phyloP scores from a whole-genome alignment of 2,113 vertebrate genomes.

The Podarcis raffonei region DNA sequence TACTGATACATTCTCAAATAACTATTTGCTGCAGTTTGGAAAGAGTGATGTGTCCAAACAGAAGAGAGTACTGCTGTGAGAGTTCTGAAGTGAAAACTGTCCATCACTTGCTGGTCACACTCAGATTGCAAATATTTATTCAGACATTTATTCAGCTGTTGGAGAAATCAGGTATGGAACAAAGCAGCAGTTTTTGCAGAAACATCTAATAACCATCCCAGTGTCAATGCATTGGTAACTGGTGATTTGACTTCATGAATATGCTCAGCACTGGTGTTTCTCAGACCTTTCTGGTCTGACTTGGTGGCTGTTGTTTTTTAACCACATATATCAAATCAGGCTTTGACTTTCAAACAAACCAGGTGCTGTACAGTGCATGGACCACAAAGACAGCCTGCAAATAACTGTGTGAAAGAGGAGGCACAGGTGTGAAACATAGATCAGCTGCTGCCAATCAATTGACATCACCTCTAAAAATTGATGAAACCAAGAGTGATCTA shows the following conservation, averaged over 20 bases:
- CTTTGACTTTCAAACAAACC: neutral
- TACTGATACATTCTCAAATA: neutral
- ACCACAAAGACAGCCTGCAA: neutral
- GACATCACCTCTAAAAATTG: neutral
- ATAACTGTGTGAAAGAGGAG: neutral
- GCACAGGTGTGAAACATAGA: neutral
- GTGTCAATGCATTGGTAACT: neutral
- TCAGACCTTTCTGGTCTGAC: neutral
- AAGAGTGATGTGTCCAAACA: neutral
- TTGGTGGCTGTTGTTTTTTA: neutral
- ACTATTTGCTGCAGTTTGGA: neutral
- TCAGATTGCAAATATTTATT: neutral
- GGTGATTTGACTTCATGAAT: neutral
- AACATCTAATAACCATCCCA: neutral
- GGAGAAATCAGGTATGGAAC: neutral
- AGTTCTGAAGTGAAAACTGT: neutral
- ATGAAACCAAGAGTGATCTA: neutral
- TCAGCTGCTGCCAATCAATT: too few relatives aligned
- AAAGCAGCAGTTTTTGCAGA: neutral
- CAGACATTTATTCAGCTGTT: neutral
- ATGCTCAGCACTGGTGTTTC: neutral
- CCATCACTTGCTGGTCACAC: neutral
- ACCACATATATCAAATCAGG: neutral
- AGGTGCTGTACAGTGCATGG: neutral
- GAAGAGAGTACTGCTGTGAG: neutral